Conservation (phyloP, 2,113 vertebrate species). For the Gymnogyps californianus region DNA sequence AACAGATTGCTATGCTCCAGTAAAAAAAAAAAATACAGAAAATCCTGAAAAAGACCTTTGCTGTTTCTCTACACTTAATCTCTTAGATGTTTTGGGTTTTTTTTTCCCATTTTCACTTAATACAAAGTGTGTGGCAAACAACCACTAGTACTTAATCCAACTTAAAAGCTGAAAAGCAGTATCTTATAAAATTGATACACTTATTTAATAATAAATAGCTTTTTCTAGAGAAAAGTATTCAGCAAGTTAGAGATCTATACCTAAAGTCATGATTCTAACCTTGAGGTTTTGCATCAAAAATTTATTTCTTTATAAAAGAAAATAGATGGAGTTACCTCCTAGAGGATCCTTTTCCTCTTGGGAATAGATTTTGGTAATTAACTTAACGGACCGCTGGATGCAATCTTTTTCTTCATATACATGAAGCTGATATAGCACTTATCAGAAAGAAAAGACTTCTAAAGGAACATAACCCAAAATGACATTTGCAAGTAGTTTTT, state of each 20-base stretch:
- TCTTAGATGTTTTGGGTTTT: too few species aligned
- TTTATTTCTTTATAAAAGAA: not conserved
- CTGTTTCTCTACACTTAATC: not conserved
- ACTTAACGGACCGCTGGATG: not conserved
- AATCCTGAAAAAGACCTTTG: not conserved
- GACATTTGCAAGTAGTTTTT: not conserved
- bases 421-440: not conserved
- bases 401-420: not conserved
- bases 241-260: not conserved
- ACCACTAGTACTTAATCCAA: not conserved
- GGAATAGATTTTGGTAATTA: not conserved
- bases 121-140: not conserved
- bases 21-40: not conserved
- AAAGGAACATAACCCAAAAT: not conserved
- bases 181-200: not conserved
- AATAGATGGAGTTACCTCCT: not conserved
- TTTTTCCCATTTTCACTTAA: not conserved
- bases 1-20: not conserved
- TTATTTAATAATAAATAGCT: not conserved
- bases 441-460: not conserved
- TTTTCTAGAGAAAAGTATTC: not conserved
- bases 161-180: not conserved
- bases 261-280: not conserved
- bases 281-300: not conserved
- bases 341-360: not conserved